Percentiles rank a stretch among this genome's conserved stretches.
These are phyloP conservation scores for Mythimna vitellina DNA, from an alignment of 2,888 invertebrate genomes.

Conservation along the genomic window DNA sequence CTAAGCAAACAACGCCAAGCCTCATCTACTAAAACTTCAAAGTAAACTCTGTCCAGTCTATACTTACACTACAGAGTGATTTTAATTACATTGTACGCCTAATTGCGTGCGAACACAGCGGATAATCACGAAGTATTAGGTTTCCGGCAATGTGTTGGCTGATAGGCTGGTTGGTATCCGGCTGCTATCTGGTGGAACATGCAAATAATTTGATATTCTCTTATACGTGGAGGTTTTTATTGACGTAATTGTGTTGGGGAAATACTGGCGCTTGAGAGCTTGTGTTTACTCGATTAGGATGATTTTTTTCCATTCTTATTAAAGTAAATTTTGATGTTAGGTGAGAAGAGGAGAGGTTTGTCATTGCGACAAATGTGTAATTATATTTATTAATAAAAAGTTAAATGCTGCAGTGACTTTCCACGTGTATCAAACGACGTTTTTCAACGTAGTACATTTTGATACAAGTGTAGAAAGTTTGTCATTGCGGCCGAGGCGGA, in stretches of 20 bases:
- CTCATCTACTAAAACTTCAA: slow-evolving; percentile 16
- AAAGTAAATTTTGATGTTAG: background rate
- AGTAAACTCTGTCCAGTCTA: slow-evolving; percentile 19
- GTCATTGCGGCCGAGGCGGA: too few relatives aligned
- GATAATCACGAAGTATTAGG: slow-evolving; percentile 53
- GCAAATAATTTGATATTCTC: slow-evolving; percentile 37
- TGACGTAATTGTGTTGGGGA: slow-evolving; percentile 30
- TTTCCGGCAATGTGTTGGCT: slow-evolving; percentile 57
- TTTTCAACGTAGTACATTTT: too few relatives aligned
- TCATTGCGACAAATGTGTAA: too few relatives aligned
- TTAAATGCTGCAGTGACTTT: too few relatives aligned
- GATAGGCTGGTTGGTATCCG: slow-evolving; percentile 57
- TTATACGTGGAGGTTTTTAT: slow-evolving; percentile 1
- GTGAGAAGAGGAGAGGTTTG: too few relatives aligned
- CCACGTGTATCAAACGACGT: too few relatives aligned
- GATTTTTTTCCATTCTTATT: background rate
- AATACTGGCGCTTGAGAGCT: background rate
- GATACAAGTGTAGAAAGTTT: too few relatives aligned
- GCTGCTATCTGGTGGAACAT: slow-evolving; percentile 45
- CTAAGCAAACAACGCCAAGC: background rate
- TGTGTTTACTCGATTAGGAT: background rate
- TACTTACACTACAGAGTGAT: slow-evolving; percentile 20
- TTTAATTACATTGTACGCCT: slow-evolving; percentile 44
- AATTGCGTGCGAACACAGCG: slow-evolving; percentile 39
- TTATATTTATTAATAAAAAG: too few relatives aligned